phyloP scores from a whole-genome alignment of 2,888 invertebrate genomes.

The Melanchra persicariae region DNA sequence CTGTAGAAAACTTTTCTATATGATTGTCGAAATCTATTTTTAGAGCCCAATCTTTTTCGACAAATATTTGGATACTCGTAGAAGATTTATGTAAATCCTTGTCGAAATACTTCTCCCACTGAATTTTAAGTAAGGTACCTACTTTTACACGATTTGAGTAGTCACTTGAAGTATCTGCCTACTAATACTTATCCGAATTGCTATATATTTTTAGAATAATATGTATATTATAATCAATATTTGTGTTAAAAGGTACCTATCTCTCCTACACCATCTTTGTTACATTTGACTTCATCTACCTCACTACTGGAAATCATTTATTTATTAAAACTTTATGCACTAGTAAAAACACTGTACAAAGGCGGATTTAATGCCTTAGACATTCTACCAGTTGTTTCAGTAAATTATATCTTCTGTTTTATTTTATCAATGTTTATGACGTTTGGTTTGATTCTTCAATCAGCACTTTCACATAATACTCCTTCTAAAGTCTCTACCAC shows the following conservation, averaged over 20 bases:
- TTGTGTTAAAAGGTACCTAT: background rate
- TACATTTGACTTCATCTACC: background rate
- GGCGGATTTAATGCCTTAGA: too few species aligned
- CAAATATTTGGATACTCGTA: conserved; percentile 47
- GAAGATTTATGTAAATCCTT: conserved; percentile 24
- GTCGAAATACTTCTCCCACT: background rate
- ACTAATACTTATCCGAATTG: background rate
- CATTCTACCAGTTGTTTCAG: too few species aligned
- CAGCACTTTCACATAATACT: background rate
- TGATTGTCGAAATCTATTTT: conserved; percentile 18
- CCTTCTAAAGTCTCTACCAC: background rate
- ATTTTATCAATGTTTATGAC: background rate
- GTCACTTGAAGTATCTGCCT: background rate
- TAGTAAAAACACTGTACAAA: too few species aligned
- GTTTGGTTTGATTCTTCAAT: background rate
- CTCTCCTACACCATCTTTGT: background rate
- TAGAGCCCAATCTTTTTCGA: conserved; percentile 23
- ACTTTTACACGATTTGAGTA: background rate
- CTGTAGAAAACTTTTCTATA: conserved; percentile 11
- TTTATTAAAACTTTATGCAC: too few species aligned
- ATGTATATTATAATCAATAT: background rate
- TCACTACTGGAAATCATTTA: background rate
- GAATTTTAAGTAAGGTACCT: conserved; percentile 19
- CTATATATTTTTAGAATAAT: background rate
- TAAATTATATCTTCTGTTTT: background rate